These are phyloP conservation scores for Agrilus planipennis DNA, from an alignment of 1,140 invertebrate species.

Conservation along the genomic window DNA sequence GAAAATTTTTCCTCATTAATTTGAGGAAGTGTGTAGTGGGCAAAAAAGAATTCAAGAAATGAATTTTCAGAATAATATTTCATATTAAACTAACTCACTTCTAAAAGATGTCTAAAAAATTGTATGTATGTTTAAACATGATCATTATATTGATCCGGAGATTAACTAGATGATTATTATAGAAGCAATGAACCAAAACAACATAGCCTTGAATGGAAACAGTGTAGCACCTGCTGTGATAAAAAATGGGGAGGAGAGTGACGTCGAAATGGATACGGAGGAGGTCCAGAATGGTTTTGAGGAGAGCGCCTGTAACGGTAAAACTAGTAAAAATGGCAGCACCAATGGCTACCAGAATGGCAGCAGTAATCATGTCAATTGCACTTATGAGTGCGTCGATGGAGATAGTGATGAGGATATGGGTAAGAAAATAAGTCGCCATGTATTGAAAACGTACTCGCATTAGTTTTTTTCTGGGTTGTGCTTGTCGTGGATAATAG, in stretches of 20 bases:
- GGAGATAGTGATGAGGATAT: slow-evolving; percentile 52
- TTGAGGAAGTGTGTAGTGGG: too few species aligned
- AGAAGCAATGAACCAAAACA: slow-evolving; percentile 43
- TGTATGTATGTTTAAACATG: too few species aligned
- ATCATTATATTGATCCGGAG: too few species aligned
- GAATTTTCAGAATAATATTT: too few species aligned
- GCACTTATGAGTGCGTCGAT: slow-evolving; percentile 15
- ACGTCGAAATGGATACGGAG: slow-evolving; percentile 46
- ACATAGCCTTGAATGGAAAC: slow-evolving; percentile 40
- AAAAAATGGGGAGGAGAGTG: slow-evolving; percentile 32
- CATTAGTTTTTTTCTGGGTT: too few species aligned
- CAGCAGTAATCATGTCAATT: slow-evolving; percentile 33
- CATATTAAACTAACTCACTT: too few species aligned
- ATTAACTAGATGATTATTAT: too few species aligned
- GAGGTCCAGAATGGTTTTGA: slow-evolving; percentile 32
- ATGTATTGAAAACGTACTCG: too few species aligned
- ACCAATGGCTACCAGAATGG: slow-evolving; percentile 57
- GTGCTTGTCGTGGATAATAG: too few species aligned
- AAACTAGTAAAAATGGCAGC: slow-evolving; percentile 15
- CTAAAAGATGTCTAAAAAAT: too few species aligned
- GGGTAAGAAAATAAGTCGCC: slow-evolving; percentile 43
- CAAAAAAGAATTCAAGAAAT: too few species aligned
- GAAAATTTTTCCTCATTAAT: too few species aligned
- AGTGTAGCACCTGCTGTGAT: slow-evolving; percentile 17
- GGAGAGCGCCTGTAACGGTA: slow-evolving; percentile 22